These are phyloP conservation scores for Rhodeus uyekii DNA, from an alignment of 2,797 vertebrate species.

Conservation along the genomic window DNA sequence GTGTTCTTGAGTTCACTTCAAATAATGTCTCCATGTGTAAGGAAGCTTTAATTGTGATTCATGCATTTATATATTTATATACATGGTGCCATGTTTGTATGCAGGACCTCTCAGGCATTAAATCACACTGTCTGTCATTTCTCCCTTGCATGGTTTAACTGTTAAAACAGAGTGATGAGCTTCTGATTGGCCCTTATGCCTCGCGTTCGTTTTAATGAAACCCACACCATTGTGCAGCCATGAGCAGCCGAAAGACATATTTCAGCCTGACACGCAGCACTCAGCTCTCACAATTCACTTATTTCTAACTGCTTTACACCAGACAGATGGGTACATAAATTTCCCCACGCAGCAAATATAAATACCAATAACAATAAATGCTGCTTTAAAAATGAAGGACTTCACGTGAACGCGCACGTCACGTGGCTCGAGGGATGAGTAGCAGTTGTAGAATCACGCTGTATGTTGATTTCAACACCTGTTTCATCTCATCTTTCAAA, in stretches of 20 bases:
- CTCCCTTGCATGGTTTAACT: slow-evolving; percentile 36
- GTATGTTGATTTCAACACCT: background rate
- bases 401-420: slow-evolving; percentile 3
- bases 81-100: background rate
- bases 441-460: background rate
- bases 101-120: slow-evolving; percentile 1
- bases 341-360: slow-evolving; percentile 44
- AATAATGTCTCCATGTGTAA: background rate
- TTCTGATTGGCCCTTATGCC: slow-evolving; percentile 47
- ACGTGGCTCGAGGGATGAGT: background rate
- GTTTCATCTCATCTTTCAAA: slow-evolving; percentile 1
- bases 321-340: slow-evolving; percentile 42
- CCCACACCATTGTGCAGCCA: slow-evolving; percentile 39
- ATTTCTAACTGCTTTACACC: slow-evolving; percentile 45
- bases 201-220: slow-evolving; percentile 43
- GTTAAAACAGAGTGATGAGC: slow-evolving; percentile 35
- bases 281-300: slow-evolving; percentile 48
- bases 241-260: slow-evolving; percentile 37
- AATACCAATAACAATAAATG: slow-evolving; percentile 51
- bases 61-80: slow-evolving; percentile 1
- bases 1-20: background rate
- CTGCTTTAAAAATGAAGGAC: slow-evolving; percentile 48
- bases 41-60: slow-evolving; percentile 15
- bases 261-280: slow-evolving; percentile 45
- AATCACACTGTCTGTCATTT: slow-evolving; percentile 36